Percentiles rank a stretch among this genome's conserved stretches.
These are phyloP conservation scores for Epinotia bilunana DNA, from an alignment of 2,888 invertebrate species.

Conservation along the genomic window DNA sequence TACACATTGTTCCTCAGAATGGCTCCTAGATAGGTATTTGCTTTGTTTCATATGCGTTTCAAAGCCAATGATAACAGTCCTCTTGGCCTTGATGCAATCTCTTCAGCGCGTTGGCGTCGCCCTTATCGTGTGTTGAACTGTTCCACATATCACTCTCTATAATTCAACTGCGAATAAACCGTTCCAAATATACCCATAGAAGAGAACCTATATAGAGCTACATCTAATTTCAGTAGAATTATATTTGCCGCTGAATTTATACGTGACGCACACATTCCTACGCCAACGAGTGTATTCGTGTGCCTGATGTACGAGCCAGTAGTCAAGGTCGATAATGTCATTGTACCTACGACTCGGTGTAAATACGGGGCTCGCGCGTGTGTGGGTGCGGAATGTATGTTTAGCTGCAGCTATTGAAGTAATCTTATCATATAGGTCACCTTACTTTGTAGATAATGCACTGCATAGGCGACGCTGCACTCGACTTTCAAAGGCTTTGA, in stretches of 20 bases:
- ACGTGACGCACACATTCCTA: slow-evolving; percentile 72
- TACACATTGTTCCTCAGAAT: slow-evolving; percentile 22
- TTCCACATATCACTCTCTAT: slow-evolving; percentile 64
- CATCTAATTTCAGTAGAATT: slow-evolving; percentile 61
- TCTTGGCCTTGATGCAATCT: slow-evolving; percentile 74
- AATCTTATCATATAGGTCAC: slow-evolving; percentile 85
- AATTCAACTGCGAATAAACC: slow-evolving; percentile 53
- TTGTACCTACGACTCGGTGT: slow-evolving; percentile 78
- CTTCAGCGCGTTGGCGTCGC: slow-evolving; percentile 67
- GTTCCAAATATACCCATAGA: slow-evolving; percentile 49
- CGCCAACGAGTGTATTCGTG: slow-evolving; percentile 57
- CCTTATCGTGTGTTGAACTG: slow-evolving; percentile 84
- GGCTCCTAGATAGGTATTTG: slow-evolving; percentile 26
- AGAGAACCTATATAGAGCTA: slow-evolving; percentile 31
- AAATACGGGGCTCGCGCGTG: slow-evolving; percentile 59
- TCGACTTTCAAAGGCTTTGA: slow-evolving; percentile 46
- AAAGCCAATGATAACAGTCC: slow-evolving; percentile 61
- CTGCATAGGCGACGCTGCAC: slow-evolving; percentile 56
- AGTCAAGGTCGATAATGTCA: slow-evolving; percentile 84
- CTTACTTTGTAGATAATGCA: slow-evolving; percentile 81
- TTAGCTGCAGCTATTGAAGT: slow-evolving; percentile 72
- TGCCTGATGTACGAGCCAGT: slow-evolving; percentile 69
- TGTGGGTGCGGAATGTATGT: slow-evolving; percentile 50
- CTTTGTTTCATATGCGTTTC: slow-evolving; percentile 50
- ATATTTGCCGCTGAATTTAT: slow-evolving; percentile 68